Conservation (phyloP, 2,888 invertebrate genomes). For the Tenthredo distinguenda region DNA sequence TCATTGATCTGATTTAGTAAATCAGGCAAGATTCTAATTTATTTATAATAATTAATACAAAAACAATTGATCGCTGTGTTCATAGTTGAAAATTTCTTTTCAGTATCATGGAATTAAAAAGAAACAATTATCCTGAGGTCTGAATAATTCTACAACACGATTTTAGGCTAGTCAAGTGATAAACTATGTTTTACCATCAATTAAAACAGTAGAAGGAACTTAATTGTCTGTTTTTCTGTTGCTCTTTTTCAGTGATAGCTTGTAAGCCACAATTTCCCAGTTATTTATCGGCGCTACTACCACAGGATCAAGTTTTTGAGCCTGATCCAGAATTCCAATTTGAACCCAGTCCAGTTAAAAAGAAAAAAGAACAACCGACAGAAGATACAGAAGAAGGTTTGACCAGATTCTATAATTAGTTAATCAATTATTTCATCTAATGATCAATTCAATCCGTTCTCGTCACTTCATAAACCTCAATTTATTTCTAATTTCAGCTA, state of each 20-base stretch:
- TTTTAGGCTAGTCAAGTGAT: too few relatives aligned
- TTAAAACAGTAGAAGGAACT: neutral
- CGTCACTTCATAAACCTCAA: neutral
- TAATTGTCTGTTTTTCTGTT: neutral
- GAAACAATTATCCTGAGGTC: neutral
- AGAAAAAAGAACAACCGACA: constrained; percentile 71
- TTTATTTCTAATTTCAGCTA: constrained; percentile 57
- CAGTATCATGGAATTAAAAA: too few relatives aligned
- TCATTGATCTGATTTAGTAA: neutral
- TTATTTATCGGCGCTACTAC: constrained; percentile 91
- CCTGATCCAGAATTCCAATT: constrained; percentile 82
- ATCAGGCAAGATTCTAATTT: neutral
- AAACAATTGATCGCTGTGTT: too few relatives aligned
- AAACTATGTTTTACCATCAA: too few relatives aligned
- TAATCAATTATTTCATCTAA: constrained; percentile 13
- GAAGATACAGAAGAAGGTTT: constrained; percentile 69
- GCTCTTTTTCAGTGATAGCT: constrained; percentile 87
- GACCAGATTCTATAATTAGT: neutral
- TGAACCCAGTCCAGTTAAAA: constrained; percentile 73
- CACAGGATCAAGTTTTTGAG: constrained; percentile 97
- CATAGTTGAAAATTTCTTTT: too few relatives aligned
- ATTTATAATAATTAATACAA: too few relatives aligned
- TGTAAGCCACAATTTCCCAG: constrained; percentile 91
- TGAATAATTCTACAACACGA: neutral
- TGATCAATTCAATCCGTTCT: neutral